A percentile compares a stretch with the other conserved stretches of the same genome.
Conservation (phyloP, 2,113 vertebrate species). For the Malurus melanocephalus region DNA sequence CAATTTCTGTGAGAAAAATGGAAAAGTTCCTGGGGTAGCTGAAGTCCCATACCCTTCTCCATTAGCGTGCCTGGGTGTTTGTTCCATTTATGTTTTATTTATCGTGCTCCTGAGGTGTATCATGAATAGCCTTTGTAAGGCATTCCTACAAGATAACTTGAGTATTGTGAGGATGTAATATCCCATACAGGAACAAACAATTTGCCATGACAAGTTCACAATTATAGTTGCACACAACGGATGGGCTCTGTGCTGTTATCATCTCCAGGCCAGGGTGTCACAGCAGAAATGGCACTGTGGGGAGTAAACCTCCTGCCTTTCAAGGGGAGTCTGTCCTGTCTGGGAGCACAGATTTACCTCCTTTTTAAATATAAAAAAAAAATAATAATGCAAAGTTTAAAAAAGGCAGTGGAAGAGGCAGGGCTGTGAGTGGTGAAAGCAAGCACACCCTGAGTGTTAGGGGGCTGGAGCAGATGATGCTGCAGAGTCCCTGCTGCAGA, state of each 20-base stretch:
- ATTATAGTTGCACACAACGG: not conserved
- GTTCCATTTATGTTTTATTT: conserved; percentile 23
- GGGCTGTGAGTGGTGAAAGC: not conserved
- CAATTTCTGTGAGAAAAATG: conserved; percentile 63
- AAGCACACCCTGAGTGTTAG: not conserved
- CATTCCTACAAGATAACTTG: not conserved
- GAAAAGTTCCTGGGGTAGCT: conserved; percentile 13
- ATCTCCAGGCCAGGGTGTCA: not conserved
- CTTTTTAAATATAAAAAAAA: not conserved
- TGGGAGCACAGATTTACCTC: not conserved
- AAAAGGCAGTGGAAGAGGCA: not conserved
- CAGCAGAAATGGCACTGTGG: not conserved
- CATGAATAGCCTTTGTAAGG: conserved; percentile 1
- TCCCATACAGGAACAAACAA: not conserved
- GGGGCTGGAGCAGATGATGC: not conserved
- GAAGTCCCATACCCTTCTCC: not conserved
- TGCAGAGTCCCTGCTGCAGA: not conserved
- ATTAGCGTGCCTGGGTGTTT: not conserved
- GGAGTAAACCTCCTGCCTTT: not conserved
- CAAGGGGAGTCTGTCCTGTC: not conserved
- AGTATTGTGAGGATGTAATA: not conserved
- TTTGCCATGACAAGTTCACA: not conserved
- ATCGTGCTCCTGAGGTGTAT: not conserved
- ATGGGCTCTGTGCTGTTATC: not conserved
- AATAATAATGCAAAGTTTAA: too few species aligned